Evolutionary conservation across 1,140 invertebrate species (phyloP).

Genomic region (Solen grandis): DNA sequence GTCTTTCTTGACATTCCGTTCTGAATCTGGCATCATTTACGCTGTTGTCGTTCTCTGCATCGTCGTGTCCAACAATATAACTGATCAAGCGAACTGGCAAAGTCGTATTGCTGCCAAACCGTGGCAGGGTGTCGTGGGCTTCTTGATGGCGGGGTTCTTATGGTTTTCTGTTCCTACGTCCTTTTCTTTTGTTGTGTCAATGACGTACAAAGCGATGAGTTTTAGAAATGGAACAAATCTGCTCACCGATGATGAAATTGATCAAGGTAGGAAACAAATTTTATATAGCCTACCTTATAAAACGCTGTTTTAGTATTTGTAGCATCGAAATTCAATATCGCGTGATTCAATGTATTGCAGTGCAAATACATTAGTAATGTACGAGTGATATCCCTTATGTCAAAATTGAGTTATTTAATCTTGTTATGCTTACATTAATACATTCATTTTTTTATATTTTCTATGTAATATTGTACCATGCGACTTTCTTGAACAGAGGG

Average conservation of each 20-base stretch:
- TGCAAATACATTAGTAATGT: too few species aligned
- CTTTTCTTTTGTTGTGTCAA: slow-evolving; percentile 73
- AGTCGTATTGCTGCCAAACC: slow-evolving; percentile 78
- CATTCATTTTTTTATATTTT: too few species aligned
- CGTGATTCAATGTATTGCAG: too few species aligned
- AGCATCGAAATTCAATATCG: too few species aligned
- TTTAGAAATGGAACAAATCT: slow-evolving; percentile 64
- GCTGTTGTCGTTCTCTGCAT: slow-evolving; percentile 67
- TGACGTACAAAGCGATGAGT: too few species aligned
- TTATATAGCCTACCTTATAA: too few species aligned
- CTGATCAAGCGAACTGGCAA: slow-evolving; percentile 80
- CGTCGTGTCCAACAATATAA: slow-evolving; percentile 76
- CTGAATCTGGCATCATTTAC: slow-evolving; percentile 53
- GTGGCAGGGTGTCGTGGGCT: slow-evolving; percentile 70
- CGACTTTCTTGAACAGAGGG: too few species aligned
- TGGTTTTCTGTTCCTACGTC: slow-evolving; percentile 79
- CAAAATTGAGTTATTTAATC: too few species aligned
- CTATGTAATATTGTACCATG: too few species aligned
- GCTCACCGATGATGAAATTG: slow-evolving; percentile 63
- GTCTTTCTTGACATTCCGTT: slow-evolving; percentile 67
- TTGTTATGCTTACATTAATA: too few species aligned
- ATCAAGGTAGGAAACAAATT: slow-evolving; percentile 75
- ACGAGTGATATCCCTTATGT: too few species aligned
- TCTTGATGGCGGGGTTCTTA: slow-evolving; percentile 76
- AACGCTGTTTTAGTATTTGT: too few species aligned